Base-by-base conservation (phyloP, 1,140 invertebrate species). In the Scaptomyza hsui region DNA sequence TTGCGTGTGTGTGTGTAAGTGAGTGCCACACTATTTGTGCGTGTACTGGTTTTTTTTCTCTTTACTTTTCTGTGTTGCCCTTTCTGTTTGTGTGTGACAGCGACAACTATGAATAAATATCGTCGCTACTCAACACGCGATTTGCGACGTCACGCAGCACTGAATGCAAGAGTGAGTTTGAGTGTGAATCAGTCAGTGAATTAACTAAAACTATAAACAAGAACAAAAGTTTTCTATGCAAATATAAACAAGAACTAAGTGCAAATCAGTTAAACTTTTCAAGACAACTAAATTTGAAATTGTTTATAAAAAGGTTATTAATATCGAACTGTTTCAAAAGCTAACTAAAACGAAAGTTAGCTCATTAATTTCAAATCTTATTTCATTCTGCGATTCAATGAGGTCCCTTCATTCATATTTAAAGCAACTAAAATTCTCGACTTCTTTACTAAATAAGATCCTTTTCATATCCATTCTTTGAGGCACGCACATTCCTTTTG, bases 101-200 rank as follows among this genome's bases (percentile, higher is more conserved):
- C 16, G 35, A 44, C 18, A 35, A 35, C 10, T 45, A 55, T 24
- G 41, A 53, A 37, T 37, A 37, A 53, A 69, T 48, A 18, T 48
- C 41, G 16, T 41, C 32, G 49, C 26, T 32, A 12, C 32, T 62
- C 7, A 24, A 37, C 67, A 64, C 60, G 67, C 67, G 15, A 70
- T 41, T 55, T 49, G 32, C 51, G 45, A 63, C 67, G 60, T 55
- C 67, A 63, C 67, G 61, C 24, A 45, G 10, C 19, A 39, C 37
- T 42, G 49, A 64, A 29, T 47, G 32, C 19, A 37, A 15, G 10
- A 10, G 44, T 26, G n/a, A 48, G 45, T 26, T 15, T 51, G 45
- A 41, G 48, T 51, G 45, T 48, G 48, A 52, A 32, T 52, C 9
- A 19, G 7, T 19, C 9, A 37, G 12, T 61, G 35, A 51, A 41